A percentile compares a stretch with the other conserved stretches of the same genome.
Evolutionary conservation across 2,113 vertebrate species (phyloP).

Genomic region (Odocoileus virginianus): DNA sequence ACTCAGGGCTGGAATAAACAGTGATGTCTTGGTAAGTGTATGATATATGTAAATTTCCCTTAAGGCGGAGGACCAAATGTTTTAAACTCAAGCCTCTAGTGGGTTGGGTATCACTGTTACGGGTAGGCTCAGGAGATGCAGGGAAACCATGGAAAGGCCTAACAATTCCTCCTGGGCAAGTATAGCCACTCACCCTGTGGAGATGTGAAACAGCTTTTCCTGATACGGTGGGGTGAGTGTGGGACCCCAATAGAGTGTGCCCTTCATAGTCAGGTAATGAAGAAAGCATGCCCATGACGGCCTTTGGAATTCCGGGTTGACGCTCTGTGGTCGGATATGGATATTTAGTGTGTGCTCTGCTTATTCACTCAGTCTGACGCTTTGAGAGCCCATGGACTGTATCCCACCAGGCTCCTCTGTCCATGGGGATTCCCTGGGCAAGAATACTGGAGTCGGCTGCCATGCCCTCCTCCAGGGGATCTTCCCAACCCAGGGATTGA

Average conservation of each 20-base stretch:
- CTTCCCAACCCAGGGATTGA: background rate
- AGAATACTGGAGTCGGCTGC: background rate
- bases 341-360: background rate
- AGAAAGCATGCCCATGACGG: background rate
- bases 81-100: background rate
- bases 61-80: background rate
- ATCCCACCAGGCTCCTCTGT: background rate
- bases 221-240: background rate
- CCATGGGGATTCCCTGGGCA: background rate
- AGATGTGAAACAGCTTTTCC: background rate
- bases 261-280: background rate
- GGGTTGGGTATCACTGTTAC: background rate
- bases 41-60: background rate
- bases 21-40: background rate
- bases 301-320: background rate
- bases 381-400: background rate
- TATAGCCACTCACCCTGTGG: fast-evolving
- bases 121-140: background rate
- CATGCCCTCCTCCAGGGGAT: background rate
- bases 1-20: background rate
- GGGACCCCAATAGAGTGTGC: background rate
- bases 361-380: background rate
- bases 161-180: background rate
- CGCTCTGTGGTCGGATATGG: background rate
- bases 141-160: background rate